Base-by-base conservation (phyloP, 1,140 invertebrate species). In the Venturia canescens region DNA sequence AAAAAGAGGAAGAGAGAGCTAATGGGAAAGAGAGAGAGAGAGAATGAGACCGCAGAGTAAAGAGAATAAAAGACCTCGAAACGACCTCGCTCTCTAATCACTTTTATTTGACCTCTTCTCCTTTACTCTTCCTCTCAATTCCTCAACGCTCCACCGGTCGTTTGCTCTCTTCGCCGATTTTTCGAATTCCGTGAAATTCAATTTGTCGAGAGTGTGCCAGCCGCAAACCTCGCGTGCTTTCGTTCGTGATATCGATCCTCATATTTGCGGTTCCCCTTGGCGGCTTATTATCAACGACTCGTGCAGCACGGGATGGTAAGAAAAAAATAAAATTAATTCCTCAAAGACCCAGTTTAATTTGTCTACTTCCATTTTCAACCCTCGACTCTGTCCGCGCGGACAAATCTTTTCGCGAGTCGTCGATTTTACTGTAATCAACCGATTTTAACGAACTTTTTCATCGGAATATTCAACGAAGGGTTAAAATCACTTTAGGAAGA, bases 151-250 rank as follows among this genome's bases (percentile, higher is more conserved):
- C 38, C 13, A 44, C 7, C 38, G 38, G 29, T 50, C 34, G 70
- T 72, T 72, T 72, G 70, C 70, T 72, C 70, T n/a, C 18, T 57
- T 57, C 18, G 53, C 5, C 53, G 21, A 57, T 57, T 57, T 57
- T 23, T 23, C 18, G 53, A 57, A 57, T n/a, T 57, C 21, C 70
- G 70, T 23, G 38, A 72, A 50, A 48, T 72, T 72, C 70, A 72
- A 72, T 72, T 50, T 44, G 23, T 72, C 70, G 53, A 57, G 70
- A 48, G 44, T 72, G 70, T 72, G 23, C 70, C 44, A 26, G 44
- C 70, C 34, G 70, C 70, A 72, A 72, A 72, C 38, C 26, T 26
- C 63, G 63, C 13, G 26, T 67, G 21, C 26, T 29, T 67, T 27
- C 21, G 6, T 18, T 27, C 21, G 21, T 57, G 18, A 57, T 57